Evolutionary conservation across 2,113 vertebrate species (phyloP), one percentile per base, ranked within the genome.

Genomic region (Fregetta grallaria): DNA sequence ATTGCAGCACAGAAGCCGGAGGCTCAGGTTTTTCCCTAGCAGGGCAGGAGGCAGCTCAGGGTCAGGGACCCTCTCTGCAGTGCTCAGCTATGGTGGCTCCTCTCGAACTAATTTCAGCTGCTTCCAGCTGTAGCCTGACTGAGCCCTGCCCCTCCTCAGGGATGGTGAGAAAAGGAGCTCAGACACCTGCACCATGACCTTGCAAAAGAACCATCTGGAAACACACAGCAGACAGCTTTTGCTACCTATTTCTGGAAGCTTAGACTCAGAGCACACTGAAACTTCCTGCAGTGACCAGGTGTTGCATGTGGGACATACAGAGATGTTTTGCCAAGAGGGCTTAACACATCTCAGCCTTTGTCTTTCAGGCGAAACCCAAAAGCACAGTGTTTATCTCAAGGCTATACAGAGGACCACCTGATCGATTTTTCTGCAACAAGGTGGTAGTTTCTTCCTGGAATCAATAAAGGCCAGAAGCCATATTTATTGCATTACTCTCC

Each of bases 391-490:
- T 53, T 8, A 16, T 10, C 73, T 36, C 18, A 10, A 30, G 50
- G 63, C 47, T 30, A 8, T 1, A 11, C 38, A 22, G 19, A 19
- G 27, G 7, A 16, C 16, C n/a, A 30, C 26, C 25, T 6, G 2
- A 6, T 1, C 1, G 2, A 7, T 14, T 21, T 10, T 18, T 9
- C 58, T 23, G 34, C 22, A 12, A 4, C 38, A n/a, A 52, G 6
- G 1, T 0, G 0, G 53, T 0, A 0, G 3, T 3, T 68, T 13
- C 61, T 22, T 38, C 18, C 8, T 4, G 17, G 58, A 40, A 50
- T 0, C 1, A 95, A 26, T 7, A 18, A 71, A n/a, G 70, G 38
- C 45, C 65, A 85, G 34, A 66, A 61, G 49, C 49, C 36, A 4
- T 4, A 3, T 80, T 92, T 89, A 92, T 91, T 92, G 96, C 95